Evolutionary conservation across 2,888 invertebrate species (phyloP), one percentile per base, ranked within the genome.

Genomic region (Caenorhabditis sp.): DNA sequence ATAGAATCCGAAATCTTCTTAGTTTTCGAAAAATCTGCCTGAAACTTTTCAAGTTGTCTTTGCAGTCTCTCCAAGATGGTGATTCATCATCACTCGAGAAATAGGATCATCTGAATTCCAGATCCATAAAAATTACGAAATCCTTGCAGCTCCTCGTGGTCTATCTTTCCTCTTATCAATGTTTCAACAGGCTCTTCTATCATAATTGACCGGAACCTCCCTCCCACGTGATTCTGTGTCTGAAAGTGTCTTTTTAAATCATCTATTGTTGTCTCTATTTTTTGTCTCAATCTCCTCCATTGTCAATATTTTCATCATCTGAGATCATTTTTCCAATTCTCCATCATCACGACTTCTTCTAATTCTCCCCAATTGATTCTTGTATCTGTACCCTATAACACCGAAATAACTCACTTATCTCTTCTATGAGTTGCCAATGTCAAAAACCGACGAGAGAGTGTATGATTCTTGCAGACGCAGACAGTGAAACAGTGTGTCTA

Each of bases 361-460:
- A 47, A n/a, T 28, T n/a, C 14, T 47, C 19, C 19, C 19, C 6
- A 19, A 16, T 44, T 47, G 19, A n/a, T 63, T 28, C n/a, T 26
- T 44, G 4, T 41, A 19, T 3, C 44, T 44, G 28, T 63, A 44
- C 47, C 16, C 35, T 22, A 41, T 22, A 38, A 54, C 31, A 66
- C 66, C 49, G 66, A 66, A 66, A 66, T 66, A 66, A 66, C 66
- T 66, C 66, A 44, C 35, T 51, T 66, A 44, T 49, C 41, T 66
- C 63, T 47, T 63, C 44, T 44, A 63, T 66, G 66, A 66, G 66
- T 66, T 66, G 19, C 66, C 66, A 66, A 66, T 66, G 66, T 51
- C 66, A 66, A 66, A 47, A 51, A 66, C 2, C 16, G 35, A 14
- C 16, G 49, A 66, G 66, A 66, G 31, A 66, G 7, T 7, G 19